phyloP scores from a whole-genome alignment of 2,113 vertebrate genomes.

The Silurus asotus region DNA sequence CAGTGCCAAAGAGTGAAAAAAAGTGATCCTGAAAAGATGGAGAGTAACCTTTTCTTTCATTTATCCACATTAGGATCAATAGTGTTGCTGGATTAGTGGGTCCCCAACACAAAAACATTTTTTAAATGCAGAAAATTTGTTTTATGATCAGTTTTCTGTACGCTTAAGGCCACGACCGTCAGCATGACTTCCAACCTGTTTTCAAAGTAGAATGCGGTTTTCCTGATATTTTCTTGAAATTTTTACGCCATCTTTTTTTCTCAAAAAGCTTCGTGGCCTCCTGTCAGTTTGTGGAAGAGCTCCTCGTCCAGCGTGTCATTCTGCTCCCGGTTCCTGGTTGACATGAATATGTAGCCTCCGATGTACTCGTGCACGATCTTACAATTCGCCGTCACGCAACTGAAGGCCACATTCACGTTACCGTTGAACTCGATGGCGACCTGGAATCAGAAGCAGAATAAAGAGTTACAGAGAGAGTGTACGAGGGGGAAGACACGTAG shows the following conservation, averaged over 20 bases:
- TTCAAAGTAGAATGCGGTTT: neutral
- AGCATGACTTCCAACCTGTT: neutral
- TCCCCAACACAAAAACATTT: neutral
- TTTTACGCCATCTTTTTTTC: neutral
- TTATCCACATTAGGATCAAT: neutral
- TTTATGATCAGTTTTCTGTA: neutral
- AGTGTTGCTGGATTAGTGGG: slow-evolving; percentile 30
- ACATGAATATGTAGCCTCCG: slow-evolving; percentile 81
- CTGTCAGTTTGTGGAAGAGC: slow-evolving; percentile 78
- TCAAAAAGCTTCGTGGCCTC: slow-evolving; percentile 77
- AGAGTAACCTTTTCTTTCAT: neutral
- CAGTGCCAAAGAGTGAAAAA: neutral
- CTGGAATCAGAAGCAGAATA: slow-evolving; percentile 53
- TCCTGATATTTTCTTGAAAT: neutral
- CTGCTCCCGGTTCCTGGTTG: slow-evolving; percentile 67
- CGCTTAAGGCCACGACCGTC: neutral
- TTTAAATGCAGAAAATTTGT: neutral
- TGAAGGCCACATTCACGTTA: slow-evolving; percentile 79
- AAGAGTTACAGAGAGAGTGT: neutral
- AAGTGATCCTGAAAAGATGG: neutral
- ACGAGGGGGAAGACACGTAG: neutral
- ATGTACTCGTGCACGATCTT: slow-evolving; percentile 80
- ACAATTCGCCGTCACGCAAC: slow-evolving; percentile 74
- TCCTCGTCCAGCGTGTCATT: slow-evolving; percentile 72
- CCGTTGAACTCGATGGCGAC: slow-evolving; percentile 81